Evolutionary conservation across 2,888 invertebrate species (phyloP), one percentile per base, ranked within the genome.

Genomic region (Leptopilina drosophilae): DNA sequence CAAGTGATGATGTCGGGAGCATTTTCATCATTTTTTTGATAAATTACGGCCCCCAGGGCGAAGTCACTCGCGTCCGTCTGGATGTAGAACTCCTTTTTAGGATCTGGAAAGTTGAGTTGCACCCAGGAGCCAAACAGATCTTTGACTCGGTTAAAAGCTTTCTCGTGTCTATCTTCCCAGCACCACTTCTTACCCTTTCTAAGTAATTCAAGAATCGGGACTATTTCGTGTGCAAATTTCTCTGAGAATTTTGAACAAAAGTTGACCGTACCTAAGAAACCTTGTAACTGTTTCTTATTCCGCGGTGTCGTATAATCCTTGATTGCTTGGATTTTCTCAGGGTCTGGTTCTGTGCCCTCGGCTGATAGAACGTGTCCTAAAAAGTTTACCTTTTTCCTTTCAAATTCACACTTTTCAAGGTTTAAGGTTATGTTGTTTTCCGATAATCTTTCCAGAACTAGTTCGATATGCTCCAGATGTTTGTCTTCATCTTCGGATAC

Each of bases 391-490:
- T 56, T 12, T 7, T 77, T 26, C 26, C 49, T 40, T 0, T n/a
- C 98, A 0, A 91, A 95, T 87, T 8, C 89, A 93, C 85, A 90
- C 91, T 59, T 89, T 93, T 12, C 93, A 93, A 86, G 93, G 12
- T 77, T 80, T 9, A 77, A 40, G n/a, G 85, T 86, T 62, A 87
- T 76, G 2, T 81, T 82, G 3, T 83, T 78, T 33, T 77, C 20
- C 8, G 40, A 8, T 1, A 86, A 64, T 14, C 78, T 62, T 0
- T 64, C 5, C 7, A 86, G 79, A 9, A 86, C 65, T 9, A 15
- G 62, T 33, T 77, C 64, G 11, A 86, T 56, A 40, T 86, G 82
- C 0, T 77, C 14, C 2, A 77, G 11, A 9, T 81, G 80, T 14
- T 76, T 64, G 0, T 78, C 77, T 20, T 65, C 67, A 0, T 15